Evolutionary conservation across 2,888 invertebrate genomes (phyloP), one percentile per base, ranked within the genome.

Genomic region (Acrobasis suavella): DNA sequence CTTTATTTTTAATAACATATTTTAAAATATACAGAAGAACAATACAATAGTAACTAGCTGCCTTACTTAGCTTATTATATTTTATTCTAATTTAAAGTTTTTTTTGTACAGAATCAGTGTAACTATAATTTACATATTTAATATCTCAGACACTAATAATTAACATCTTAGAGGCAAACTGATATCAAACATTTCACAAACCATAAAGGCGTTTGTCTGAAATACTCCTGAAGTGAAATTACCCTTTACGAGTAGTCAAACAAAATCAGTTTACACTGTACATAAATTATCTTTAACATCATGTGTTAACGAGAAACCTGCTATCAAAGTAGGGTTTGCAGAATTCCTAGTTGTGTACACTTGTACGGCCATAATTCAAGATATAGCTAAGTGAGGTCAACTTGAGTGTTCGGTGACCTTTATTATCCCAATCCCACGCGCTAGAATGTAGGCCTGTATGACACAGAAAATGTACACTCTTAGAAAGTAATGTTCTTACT

Each of bases 321-420:
- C 22, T 10, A 52, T 42, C 42, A 42, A 56, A 56, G 17, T 16
- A 16, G 46, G 56, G 17, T 56, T 42, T 42, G 16, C 17, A 52
- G 52, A 52, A 56, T 56, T 56, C 17, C 56, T 56, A 56, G 56
- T 42, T 56, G 56, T 17, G 17, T 42, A 42, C 56, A 42, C 42
- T 42, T 42, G 42, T 56, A 56, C 9, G 15, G 42, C 42, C 46
- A 56, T 56, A 56, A 56, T 56, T 56, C 56, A 56, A 56, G 56
- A 46, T 56, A 42, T 56, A 56, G 56, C 56, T 55, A 42, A 56
- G 56, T 56, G 56, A 42, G 56, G 42, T 42, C 42, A 56, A 46
- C 56, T 56, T 56, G 42, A 56, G 55, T 52, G 52, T 38, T 55
- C 55, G 16, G 56, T 56, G 56, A 56, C 56, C 56, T 56, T 56